These are phyloP conservation scores for Therioaphis trifolii DNA, from an alignment of 2,888 invertebrate species.

Conservation along the genomic window DNA sequence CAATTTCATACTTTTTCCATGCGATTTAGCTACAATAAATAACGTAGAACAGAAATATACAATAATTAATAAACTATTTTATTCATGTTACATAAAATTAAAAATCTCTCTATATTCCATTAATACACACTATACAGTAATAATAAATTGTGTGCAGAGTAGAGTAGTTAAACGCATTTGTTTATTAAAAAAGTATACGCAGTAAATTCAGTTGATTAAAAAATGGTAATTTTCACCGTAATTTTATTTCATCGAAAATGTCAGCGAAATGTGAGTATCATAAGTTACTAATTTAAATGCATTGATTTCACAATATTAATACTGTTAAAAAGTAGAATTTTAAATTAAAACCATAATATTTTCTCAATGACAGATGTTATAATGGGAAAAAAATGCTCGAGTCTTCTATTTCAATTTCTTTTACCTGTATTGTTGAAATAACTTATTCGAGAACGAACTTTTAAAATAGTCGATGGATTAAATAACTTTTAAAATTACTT, in stretches of 20 bases:
- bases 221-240: too few species aligned
- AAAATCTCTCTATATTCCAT: not conserved
- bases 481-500: not conserved
- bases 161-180: not conserved
- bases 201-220: not conserved
- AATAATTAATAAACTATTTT: not conserved
- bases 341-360: too few species aligned
- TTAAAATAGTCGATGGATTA: not conserved
- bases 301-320: not conserved
- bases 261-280: not conserved
- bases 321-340: too few species aligned
- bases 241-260: not conserved
- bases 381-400: too few species aligned
- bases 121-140: not conserved
- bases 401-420: not conserved
- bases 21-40: too few species aligned
- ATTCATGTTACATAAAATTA: not conserved
- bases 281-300: not conserved
- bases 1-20: too few species aligned
- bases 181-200: not conserved
- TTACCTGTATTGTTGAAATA: not conserved
- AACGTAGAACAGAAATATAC: not conserved
- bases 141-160: not conserved
- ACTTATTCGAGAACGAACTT: too few species aligned
- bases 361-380: too few species aligned